Base-by-base conservation (phyloP, 1,140 invertebrate species). In the Diachasma alloeum region DNA sequence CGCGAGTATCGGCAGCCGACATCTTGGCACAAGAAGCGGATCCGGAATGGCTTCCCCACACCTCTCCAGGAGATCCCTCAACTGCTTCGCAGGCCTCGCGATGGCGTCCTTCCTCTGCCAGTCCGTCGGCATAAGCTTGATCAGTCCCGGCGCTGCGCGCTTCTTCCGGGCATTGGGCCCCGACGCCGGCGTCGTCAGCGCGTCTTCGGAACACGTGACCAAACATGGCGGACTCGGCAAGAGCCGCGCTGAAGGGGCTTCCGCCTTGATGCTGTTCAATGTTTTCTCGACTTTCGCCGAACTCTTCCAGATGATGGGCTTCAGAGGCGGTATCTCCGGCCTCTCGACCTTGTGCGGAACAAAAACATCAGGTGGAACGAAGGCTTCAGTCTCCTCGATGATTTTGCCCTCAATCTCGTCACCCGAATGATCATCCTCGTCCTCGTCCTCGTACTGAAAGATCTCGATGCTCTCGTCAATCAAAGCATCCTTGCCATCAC, bases 21-120 rank as follows among this genome's bases (percentile, higher is more conserved):
- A 92, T 83, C 94, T 93, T 24, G 95, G 95, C 56, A 96, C 93
- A 69, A 96, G 84, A 72, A 96, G 88, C 11, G 95, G 95, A 91
- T 96, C 95, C 11, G 95, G 95, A 81, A 96, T 92, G 80, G 93
- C 91, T 81, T 94, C 91, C 48, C 92, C 92, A 0, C 92, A 90
- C 78, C 93, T 93, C 46, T 91, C 90, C 17, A 95, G 91, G n/a
- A 96, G 86, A 83, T 93, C 91, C 78, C 94, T 92, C 0, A 96
- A 89, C 83, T 96, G 94, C 67, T 92, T 92, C 8, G 95, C 84
- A 0, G 95, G 93, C 36, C 26, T 87, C 87, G 46, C 53, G n/a
- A 24, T n/a, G 26, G 37, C 56, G 0, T 72, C 70, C 10, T 53
- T 26, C 39, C 72, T 56, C 42, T 39, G 36, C 67, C 42, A 67